These are phyloP conservation scores for Stenotaenia linearis DNA, from an alignment of 2,888 invertebrate species.

Conservation along the genomic window DNA sequence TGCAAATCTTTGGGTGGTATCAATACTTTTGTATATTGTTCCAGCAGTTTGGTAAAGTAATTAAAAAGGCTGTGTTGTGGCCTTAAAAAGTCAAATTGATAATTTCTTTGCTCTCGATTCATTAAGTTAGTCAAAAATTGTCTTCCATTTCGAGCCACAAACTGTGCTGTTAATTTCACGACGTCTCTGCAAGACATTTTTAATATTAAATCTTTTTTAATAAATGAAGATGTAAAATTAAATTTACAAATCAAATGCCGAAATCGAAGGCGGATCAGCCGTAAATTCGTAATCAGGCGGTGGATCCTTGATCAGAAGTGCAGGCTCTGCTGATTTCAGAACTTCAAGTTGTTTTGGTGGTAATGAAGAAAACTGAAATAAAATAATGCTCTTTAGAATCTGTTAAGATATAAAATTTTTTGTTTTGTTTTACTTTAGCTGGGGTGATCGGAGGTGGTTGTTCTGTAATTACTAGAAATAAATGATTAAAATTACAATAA, in stretches of 20 bases:
- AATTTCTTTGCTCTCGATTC: conserved; percentile 96
- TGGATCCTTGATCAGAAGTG: conserved; percentile 84
- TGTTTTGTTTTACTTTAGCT: conserved; percentile 24
- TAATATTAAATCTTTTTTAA: neutral
- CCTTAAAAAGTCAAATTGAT: conserved; percentile 96
- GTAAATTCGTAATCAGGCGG: conserved; percentile 88
- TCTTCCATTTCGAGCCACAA: conserved; percentile 96
- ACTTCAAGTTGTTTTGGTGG: conserved; percentile 83
- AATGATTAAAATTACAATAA: neutral
- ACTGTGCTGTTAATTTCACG: conserved; percentile 95
- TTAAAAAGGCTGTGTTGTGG: conserved; percentile 98
- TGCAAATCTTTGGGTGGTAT: conserved; percentile 91
- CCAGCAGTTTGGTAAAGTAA: conserved; percentile 94
- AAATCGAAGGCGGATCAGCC: conserved; percentile 97
- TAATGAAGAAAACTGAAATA: conserved; percentile 55
- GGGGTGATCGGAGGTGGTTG: neutral
- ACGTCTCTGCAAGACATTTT: conserved; percentile 64
- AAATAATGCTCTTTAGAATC: conserved; percentile 43
- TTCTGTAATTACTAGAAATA: conserved; percentile 32
- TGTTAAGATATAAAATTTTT: neutral
- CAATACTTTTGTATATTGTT: conserved; percentile 95
- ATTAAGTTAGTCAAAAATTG: conserved; percentile 96
- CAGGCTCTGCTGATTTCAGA: conserved; percentile 73
- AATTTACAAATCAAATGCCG: conserved; percentile 84
- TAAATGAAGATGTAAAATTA: no score